Base-by-base conservation (phyloP, 1,140 invertebrate species). In the Whitmania pigra region DNA sequence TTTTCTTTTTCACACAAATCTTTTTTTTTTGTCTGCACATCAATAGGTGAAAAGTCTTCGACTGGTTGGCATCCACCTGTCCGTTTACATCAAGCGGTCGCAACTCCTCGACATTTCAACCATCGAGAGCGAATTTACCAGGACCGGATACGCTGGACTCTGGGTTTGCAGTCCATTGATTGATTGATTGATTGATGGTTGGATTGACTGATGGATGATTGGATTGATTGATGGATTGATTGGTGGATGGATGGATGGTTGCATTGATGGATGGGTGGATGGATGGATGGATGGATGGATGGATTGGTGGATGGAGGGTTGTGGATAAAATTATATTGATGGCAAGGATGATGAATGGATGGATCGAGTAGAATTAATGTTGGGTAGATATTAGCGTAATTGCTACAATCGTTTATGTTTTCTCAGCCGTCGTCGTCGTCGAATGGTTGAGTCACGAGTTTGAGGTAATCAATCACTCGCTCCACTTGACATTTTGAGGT, bases 101-200 rank as follows among this genome's bases (percentile, higher is more conserved):
- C 89, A 94, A 83, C 80, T 96, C 0, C 84, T 86, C 27, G 87
- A 89, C 82, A 80, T 94, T 31, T 85, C 90, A 75, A 88, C 90
- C 77, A 88, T 95, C 68, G 90, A 94, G 79, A 88, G 88, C 22
- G 87, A 89, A 76, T 90, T 89, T 77, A 93, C 91, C 0, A 87
- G 88, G 76, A 93, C 92, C 67, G 93, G 93, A 0, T 86, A 95
- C 74, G 88, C 87, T 53, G 93, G 93, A 72, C 87, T 92, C 79
- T 94, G 91, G 92, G 80, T 81, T 76, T 74, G 78, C 60, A 71
- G 17, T 49, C 20, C 22, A 18, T 72, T 5, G 55, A 43, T 72
- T 6, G 57, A 11, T 31, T 2, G 22, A 6, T 67, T 2, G 22
- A 36, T 43, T 2, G 13, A n/a, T 63, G 9, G 11, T 4, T n/a